Conservation (phyloP, 2,888 invertebrate species). For the Eurytoma californica region DNA sequence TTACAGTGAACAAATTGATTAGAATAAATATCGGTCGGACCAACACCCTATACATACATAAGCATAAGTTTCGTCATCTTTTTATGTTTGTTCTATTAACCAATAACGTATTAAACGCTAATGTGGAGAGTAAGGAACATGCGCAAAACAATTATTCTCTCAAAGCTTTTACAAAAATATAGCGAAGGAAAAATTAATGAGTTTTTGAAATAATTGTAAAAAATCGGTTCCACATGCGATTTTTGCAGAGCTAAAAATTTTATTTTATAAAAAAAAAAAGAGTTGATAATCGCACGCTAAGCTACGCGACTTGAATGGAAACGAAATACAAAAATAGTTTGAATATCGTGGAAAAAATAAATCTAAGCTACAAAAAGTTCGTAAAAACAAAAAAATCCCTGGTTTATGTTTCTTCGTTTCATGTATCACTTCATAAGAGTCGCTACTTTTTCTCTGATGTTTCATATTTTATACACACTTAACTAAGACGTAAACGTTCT, state of each 20-base stretch:
- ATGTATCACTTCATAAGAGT: constrained; percentile 16
- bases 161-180: constrained; percentile 35
- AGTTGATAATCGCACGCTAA: too few species aligned
- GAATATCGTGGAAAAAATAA: constrained; percentile 11
- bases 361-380: neutral
- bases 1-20: constrained; percentile 6
- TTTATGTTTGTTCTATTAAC: constrained; percentile 1
- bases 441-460: neutral
- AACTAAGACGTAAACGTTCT: constrained; percentile 26
- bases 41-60: constrained; percentile 38
- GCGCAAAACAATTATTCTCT: constrained; percentile 29
- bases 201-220: neutral
- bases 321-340: neutral
- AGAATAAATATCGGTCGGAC: constrained; percentile 28
- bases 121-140: constrained; percentile 40
- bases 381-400: constrained; percentile 14
- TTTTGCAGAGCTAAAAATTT: constrained; percentile 7
- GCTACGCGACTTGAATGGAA: too few species aligned
- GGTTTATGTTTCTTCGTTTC: constrained; percentile 1
- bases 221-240: constrained; percentile 30
- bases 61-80: constrained; percentile 22
- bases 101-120: neutral
- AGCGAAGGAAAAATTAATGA: neutral
- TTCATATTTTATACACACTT: constrained; percentile 23
- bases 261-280: neutral